Base-by-base conservation (phyloP, 1,140 invertebrate genomes). In the Lordiphosa collinella region DNA sequence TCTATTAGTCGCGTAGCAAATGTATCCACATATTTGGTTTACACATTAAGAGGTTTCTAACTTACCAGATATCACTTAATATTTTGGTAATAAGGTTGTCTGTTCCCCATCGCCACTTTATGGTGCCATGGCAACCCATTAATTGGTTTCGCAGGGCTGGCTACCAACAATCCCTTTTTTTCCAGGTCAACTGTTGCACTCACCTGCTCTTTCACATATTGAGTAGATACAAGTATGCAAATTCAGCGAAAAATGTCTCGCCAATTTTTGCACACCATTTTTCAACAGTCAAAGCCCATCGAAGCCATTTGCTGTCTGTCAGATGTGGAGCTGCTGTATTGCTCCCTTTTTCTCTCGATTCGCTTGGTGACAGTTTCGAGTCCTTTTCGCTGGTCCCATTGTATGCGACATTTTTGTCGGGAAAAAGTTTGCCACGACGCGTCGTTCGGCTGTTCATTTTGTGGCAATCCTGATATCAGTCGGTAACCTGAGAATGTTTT, bases 301-400 rank as follows among this genome's bases (percentile, higher is more conserved):
- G 34, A 63, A 63, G 58, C 47, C 60, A 44, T 62, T 62, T 62
- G 44, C 49, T 44, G 32, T 25, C 22, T 25, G 22, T 25, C 22
- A 25, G 6, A 25, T 25, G 48, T 32, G 32, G 44, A 48, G 44
- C 60, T 52, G 60, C 57, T 44, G 48, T 61, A 47, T 47, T 58
- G 54, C 62, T 66, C 54, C 53, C 12, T 22, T 51, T 57, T 53
- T 54, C 37, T 16, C 18, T 48, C 57, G 71, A 71, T 80, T 72
- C 72, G 84, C 84, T 82, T 76, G 59, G 78, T 82, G 76, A 82
- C 78, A 82, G 67, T 68, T 82, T 84, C 66, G 76, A 82, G 76
- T 82, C 58, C 76, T 63, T 82, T 82, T 64, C 32, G 58, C 38
- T 44, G 53, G 16, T 46, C 43, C 18, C 14, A 47, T 51, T 49